Evolutionary conservation across 2,797 vertebrate species (phyloP), one percentile per base, ranked within the genome.

Genomic region (Eospalax fontanierii): DNA sequence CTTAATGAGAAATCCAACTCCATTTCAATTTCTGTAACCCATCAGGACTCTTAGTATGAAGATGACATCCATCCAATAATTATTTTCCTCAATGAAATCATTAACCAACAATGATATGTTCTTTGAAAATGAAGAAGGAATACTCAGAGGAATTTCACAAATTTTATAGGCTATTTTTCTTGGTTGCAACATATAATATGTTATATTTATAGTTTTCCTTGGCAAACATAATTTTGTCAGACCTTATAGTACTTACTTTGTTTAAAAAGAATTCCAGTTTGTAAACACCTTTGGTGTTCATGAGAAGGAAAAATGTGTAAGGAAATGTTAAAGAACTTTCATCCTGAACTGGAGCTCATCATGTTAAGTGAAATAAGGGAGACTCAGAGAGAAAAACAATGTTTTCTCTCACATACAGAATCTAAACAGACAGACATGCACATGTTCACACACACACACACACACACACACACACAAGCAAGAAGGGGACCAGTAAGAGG

Each of bases 261-360:
- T n/a, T 54, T 91, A 68, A 93, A 86, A 70, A 83, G 0, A 54
- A 12, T 78, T 40, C 63, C 11, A 26, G 71, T 91, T 85, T 66
- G 61, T 57, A 93, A 81, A 86, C n/a, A 57, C 3, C 11, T 89
- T 84, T 59, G 16, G 46, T 66, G 89, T 96, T 74, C 81, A 94
- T 40, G 15, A 80, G 28, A 83, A 87, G 26, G 6, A 35, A 63
- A 90, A 24, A 71, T 54, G 21, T 88, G 43, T n/a, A 82, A 85
- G 65, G 18, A 86, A 54, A 54, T 71, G 8, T 46, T 33, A 86
- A 93, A 78, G 63, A 46, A 63, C 14, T 8, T 15, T 61, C 28
- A 22, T 74, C 19, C 21, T 61, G 26, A 43, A 61, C 9, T 33
- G 7, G 21, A 74, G 16, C 33, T 33, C n/a, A 57, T 59, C 10